These are phyloP conservation scores for Drosophila fungiperda DNA, from an alignment of 2,888 invertebrate genomes.

Conservation along the genomic window DNA sequence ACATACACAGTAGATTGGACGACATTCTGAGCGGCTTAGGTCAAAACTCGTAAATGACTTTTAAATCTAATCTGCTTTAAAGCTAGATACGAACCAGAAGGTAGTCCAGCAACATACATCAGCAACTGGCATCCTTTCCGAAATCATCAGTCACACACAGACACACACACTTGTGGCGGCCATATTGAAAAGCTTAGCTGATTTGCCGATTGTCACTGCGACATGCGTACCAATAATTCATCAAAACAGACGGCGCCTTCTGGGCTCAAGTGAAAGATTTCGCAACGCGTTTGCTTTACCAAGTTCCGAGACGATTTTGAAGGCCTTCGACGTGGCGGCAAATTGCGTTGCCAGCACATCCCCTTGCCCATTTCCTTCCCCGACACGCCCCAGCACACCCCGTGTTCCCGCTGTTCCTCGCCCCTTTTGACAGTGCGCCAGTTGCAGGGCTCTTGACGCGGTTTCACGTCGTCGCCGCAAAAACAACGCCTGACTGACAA, in stretches of 20 bases:
- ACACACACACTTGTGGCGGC: constrained; percentile 14
- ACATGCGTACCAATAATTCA: constrained; percentile 80
- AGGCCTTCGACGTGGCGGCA: constrained; percentile 76
- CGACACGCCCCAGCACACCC: neutral
- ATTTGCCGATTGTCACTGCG: constrained; percentile 79
- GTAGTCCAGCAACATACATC: constrained; percentile 11
- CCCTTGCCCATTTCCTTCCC: neutral
- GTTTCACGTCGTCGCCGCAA: constrained; percentile 74
- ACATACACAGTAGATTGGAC: constrained; percentile 8
- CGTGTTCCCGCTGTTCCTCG: no score
- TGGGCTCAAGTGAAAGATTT: constrained; percentile 52
- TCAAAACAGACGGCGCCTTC: constrained; percentile 72
- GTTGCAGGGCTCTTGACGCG: constrained; percentile 50
- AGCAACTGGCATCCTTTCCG: constrained; percentile 24
- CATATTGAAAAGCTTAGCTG: constrained; percentile 66
- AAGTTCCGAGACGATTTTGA: constrained; percentile 58
- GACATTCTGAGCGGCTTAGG: constrained; percentile 71
- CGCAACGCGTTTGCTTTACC: constrained; percentile 48
- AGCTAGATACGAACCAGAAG: constrained; percentile 9
- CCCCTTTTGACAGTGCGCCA: constrained; percentile 16
- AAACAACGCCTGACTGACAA: constrained; percentile 73
- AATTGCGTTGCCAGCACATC: constrained; percentile 64
- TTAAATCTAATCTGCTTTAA: constrained; percentile 72
- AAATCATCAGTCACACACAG: constrained; percentile 61
- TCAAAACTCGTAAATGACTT: constrained; percentile 74